Conservation (phyloP, 2,888 invertebrate genomes). For the Patella pellucida region DNA sequence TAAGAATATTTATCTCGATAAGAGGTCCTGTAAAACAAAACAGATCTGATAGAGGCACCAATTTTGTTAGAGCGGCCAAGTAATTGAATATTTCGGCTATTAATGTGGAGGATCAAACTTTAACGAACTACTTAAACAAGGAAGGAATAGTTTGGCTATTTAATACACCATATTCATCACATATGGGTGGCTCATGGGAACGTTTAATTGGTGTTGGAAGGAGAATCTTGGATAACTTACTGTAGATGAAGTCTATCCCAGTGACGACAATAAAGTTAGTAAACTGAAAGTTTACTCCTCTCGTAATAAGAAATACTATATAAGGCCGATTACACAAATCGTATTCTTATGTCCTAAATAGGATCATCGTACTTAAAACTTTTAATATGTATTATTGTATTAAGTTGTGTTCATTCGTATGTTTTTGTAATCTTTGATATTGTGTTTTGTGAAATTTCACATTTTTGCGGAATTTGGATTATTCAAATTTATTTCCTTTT, state of each 20-base stretch:
- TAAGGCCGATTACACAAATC: no score
- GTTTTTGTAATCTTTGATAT: no score
- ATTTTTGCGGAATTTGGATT: no score
- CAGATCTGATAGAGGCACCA: background rate
- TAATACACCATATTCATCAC: conserved; percentile 36
- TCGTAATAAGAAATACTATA: no score
- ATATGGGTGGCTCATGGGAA: conserved; percentile 37
- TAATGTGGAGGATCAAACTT: background rate
- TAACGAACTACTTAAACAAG: background rate
- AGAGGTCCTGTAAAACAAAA: background rate
- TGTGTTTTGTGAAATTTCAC: no score
- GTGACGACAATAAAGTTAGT: conserved; percentile 25
- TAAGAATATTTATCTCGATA: conserved; percentile 35
- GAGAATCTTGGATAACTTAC: conserved; percentile 35
- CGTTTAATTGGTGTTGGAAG: conserved; percentile 32
- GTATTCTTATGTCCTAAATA: no score
- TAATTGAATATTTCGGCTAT: background rate
- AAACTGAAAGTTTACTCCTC: conserved; percentile 23
- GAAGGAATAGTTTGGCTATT: conserved; percentile 33
- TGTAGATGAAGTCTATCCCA: conserved; percentile 29
- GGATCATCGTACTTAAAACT: no score
- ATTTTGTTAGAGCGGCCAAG: background rate
- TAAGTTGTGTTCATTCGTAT: no score
- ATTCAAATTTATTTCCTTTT: no score
- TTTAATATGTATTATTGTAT: no score